Evolutionary conservation across 2,888 invertebrate genomes (phyloP), one percentile per base, ranked within the genome.

Genomic region (Ornithoptera alexandrae): DNA sequence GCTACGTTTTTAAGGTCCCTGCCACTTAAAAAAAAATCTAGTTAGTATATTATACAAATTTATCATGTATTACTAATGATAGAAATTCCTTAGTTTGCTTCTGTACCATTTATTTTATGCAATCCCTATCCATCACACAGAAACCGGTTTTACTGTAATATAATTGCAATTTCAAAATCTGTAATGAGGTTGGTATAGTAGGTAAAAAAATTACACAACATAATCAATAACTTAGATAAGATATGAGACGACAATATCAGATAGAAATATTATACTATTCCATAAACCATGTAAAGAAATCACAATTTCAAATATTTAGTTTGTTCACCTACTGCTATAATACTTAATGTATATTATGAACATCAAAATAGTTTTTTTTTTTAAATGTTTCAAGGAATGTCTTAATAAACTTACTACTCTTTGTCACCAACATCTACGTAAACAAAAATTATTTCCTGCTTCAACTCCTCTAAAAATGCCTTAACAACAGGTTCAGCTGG

Each of bases 401-500:
- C n/a, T 53, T 18, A 53, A 8, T 18, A 22, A 17, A 67, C 95
- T 95, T 93, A 97, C 97, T 93, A 95, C 50, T 93, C 82, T 73
- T 95, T 93, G 71, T 96, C 95, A 53, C 97, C 97, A 72, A 97
- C 97, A 89, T 95, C 95, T 6, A 97, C 96, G 82, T 95, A 94
- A 39, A 95, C 94, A 83, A 97, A 96, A 77, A 95, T 94, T 0
- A 94, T 88, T 74, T 94, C 93, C 65, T 93, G 94, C 6, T 95
- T 88, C 17, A 95, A 93, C 74, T 91, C 93, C 74, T 84, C 82
- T n/a, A 97, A 79, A 73, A 94, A 95, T 72, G 94, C 92, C 76
- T 95, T 94, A 70, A 97, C 94, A 56, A 96, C 93, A 39, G 97
- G 97, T 82, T 96, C 95, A 72, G 97, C 97, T 97, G 85, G 68